Evolutionary conservation across 2,113 vertebrate species (phyloP).

Genomic region (Etheostoma cragini): DNA sequence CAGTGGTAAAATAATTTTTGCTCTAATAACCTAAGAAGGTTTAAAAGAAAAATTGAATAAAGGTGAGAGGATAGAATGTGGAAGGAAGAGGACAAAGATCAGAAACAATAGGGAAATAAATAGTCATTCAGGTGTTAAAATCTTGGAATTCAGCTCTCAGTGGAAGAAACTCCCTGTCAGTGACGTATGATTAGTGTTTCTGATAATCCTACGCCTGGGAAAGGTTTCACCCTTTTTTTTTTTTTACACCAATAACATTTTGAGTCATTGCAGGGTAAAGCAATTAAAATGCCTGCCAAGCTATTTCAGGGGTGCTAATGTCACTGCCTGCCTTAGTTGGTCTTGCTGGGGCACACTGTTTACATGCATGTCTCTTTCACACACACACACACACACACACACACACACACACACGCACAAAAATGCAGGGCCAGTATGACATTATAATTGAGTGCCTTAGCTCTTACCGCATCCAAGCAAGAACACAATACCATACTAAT

Average conservation of each 20-base stretch:
- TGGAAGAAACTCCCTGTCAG: constrained; percentile 11
- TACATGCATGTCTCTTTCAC: constrained; percentile 35
- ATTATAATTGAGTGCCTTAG: neutral
- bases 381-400: constrained; percentile 14
- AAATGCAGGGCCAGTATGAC: constrained; percentile 10
- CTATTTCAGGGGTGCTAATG: constrained; percentile 80
- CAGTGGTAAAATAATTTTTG: constrained; percentile 9
- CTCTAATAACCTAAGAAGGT: constrained; percentile 1
- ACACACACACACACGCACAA: constrained; percentile 26
- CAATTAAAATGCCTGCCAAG: constrained; percentile 82
- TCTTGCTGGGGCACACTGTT: constrained; percentile 55
- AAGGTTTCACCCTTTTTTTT: constrained; percentile 48
- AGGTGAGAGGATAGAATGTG: constrained; percentile 59
- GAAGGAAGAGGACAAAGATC: constrained; percentile 59
- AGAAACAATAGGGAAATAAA: constrained; percentile 55
- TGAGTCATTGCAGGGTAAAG: constrained; percentile 75
- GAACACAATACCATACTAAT: neutral
- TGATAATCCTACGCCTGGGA: constrained; percentile 30
- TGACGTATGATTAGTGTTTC: constrained; percentile 13
- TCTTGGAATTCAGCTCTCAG: constrained; percentile 34
- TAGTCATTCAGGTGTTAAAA: constrained; percentile 28
- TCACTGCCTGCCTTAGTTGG: constrained; percentile 65
- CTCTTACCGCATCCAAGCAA: neutral
- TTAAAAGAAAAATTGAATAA: constrained; percentile 53
- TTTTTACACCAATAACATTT: constrained; percentile 59